These are phyloP conservation scores for Ennomos fuscantarius DNA, from an alignment of 2,888 invertebrate genomes.

Conservation along the genomic window DNA sequence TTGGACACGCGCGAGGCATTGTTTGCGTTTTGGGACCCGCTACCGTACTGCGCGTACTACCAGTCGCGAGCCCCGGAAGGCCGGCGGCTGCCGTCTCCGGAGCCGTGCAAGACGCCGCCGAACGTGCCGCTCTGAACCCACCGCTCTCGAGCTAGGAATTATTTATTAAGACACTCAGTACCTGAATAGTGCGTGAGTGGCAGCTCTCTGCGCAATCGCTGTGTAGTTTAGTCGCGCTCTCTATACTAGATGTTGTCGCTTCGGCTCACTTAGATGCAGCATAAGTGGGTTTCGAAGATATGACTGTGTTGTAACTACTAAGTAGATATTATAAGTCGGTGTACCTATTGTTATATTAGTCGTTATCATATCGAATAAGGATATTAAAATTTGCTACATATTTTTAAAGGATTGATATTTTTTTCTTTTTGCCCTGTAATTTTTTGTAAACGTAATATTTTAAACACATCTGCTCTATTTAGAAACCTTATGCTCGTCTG, in stretches of 20 bases:
- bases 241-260: conserved; percentile 45
- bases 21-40: conserved; percentile 93
- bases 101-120: conserved; percentile 84
- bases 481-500: too few species aligned
- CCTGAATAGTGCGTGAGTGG: conserved; percentile 80
- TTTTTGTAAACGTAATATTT: background rate
- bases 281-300: conserved; percentile 62
- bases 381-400: conserved; percentile 24
- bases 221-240: conserved; percentile 49
- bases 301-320: conserved; percentile 80
- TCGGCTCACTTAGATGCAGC: conserved; percentile 50
- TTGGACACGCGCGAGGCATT: conserved; percentile 92
- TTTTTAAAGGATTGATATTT: conserved; percentile 13
- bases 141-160: conserved; percentile 52
- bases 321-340: conserved; percentile 72
- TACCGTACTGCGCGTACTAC: conserved; percentile 94
- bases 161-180: conserved; percentile 80
- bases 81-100: conserved; percentile 76
- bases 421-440: background rate
- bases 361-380: conserved; percentile 35
- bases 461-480: background rate
- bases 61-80: conserved; percentile 89
- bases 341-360: conserved; percentile 51
- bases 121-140: conserved; percentile 75
- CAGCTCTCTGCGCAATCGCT: conserved; percentile 56